A percentile compares a stretch with the other conserved stretches of the same genome.
Conservation (phyloP, 2,888 invertebrate species). For the Plebejus melissa region DNA sequence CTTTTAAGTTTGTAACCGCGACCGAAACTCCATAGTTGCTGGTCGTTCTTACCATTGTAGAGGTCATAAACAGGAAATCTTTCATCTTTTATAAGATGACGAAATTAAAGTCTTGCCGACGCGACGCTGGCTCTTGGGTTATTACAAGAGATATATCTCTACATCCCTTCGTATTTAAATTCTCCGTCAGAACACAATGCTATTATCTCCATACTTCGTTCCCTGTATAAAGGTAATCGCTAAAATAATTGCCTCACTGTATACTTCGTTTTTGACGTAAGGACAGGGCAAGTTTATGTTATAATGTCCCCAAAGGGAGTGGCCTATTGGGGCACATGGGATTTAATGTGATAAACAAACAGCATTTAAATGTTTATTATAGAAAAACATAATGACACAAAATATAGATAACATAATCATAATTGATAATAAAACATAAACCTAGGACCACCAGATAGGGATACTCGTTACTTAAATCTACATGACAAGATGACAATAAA, state of each 20-base stretch:
- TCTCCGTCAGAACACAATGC: not conserved
- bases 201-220: conserved; percentile 5
- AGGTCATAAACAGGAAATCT: no score
- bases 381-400: no score
- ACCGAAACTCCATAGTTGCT: no score
- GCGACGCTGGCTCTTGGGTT: no score
- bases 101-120: no score
- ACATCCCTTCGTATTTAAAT: not conserved
- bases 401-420: no score
- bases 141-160: not conserved
- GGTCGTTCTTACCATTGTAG: no score
- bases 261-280: not conserved
- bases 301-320: not conserved
- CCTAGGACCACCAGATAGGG: not conserved
- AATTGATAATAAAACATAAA: no score
- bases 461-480: no score
- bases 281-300: not conserved
- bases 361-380: not conserved
- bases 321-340: not conserved
- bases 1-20: no score
- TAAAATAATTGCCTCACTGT: conserved; percentile 4
- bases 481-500: no score
- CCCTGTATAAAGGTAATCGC: not conserved
- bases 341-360: not conserved
- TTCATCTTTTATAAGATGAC: no score